A percentile compares a stretch with the other conserved stretches of the same genome.
These are phyloP conservation scores for Orchesellides sinensis DNA, from an alignment of 2,888 invertebrate genomes.

Conservation along the genomic window DNA sequence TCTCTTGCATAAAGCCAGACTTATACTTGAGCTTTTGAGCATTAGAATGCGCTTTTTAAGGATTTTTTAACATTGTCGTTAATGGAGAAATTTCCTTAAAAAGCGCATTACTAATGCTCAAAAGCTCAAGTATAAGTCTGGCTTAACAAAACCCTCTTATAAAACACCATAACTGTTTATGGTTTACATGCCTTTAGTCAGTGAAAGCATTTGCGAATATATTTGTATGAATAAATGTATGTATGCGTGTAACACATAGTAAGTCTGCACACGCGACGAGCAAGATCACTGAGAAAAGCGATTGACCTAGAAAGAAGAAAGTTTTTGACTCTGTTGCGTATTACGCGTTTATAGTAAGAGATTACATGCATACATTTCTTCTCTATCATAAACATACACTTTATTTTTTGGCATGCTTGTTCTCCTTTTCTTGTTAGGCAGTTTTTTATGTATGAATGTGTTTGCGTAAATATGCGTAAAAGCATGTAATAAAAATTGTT, in stretches of 20 bases:
- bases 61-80: too few species aligned
- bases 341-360: too few species aligned
- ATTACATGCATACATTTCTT: neutral
- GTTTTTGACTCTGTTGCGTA: slow-evolving; percentile 23
- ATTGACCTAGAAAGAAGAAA: slow-evolving; percentile 63
- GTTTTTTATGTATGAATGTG: neutral
- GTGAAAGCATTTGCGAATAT: neutral
- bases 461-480: neutral
- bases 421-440: slow-evolving; percentile 31
- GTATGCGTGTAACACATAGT: neutral
- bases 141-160: too few species aligned
- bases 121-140: too few species aligned
- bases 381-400: neutral
- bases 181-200: too few species aligned
- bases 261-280: slow-evolving; percentile 56
- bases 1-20: too few species aligned
- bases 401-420: slow-evolving; percentile 1
- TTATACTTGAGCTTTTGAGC: too few species aligned
- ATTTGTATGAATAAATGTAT: neutral
- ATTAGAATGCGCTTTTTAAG: too few species aligned
- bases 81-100: too few species aligned
- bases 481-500: neutral
- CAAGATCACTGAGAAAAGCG: slow-evolving; percentile 66
- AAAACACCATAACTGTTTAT: too few species aligned
- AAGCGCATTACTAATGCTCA: too few species aligned